Evolutionary conservation across 1,140 invertebrate genomes (phyloP), one percentile per base, ranked within the genome.

Genomic region (Pseudomyrmex sp.): DNA sequence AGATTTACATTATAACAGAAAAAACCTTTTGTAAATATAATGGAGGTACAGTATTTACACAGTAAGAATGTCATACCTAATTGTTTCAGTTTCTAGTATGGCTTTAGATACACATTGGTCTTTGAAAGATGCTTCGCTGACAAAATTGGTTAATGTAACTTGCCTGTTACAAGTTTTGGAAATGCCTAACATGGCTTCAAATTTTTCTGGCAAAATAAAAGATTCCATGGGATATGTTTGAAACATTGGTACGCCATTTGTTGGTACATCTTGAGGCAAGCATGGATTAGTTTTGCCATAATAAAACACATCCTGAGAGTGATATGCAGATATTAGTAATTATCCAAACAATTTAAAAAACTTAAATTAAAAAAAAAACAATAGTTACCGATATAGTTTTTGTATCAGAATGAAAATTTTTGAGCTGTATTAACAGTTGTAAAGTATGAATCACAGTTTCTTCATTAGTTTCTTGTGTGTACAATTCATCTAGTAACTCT

Each of bases 221-320:
- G 89, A 88, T 83, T 93, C 91, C n/a, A 91, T 73, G 0, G 94
- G 92, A 88, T 93, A 94, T 52, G 89, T 86, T 86, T 93, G 90
- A 83, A 92, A 93, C 18, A 86, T 88, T 7, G 91, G 89, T 13
- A 90, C 82, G 5, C 84, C 58, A 50, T 88, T 88, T 15, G 65
- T 58, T n/a, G 61, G 66, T 1, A 52, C 12, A n/a, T 85, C 77
- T 85, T 93, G 88, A 23, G 93, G 91, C 46, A 92, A 65, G 56
- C 69, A 52, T n/a, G 91, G 91, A 90, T 93, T 92, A 26, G 48
- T 62, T 85, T 90, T 90, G 9, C 85, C 88, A 84, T 88, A 92
- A 59, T 92, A 82, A 90, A 94, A 93, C 70, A 93, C 75, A 86
- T 94, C 87, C 93, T 94, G 69, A 8, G 2, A 0, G 5, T 5